Conservation (phyloP, 2,888 invertebrate genomes). For the Leucoma salicis region DNA sequence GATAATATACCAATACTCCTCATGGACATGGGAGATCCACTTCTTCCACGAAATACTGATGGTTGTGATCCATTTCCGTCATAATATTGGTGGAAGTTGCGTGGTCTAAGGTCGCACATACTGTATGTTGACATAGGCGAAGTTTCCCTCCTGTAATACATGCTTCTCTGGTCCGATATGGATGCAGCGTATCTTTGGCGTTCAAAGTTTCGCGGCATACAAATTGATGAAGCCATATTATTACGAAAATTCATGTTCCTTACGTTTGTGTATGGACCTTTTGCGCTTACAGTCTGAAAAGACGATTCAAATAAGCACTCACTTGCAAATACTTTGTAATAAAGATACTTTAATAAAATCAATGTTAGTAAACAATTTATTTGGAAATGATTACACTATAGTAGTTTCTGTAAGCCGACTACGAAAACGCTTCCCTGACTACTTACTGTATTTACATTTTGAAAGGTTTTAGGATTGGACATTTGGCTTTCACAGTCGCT, state of each 20-base stretch:
- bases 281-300: constrained; percentile 52
- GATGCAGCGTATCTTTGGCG: constrained; percentile 40
- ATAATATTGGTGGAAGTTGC: constrained; percentile 39
- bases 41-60: constrained; percentile 51
- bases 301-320: neutral
- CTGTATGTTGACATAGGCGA: constrained; percentile 38
- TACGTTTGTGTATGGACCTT: constrained; percentile 50
- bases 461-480: constrained; percentile 40
- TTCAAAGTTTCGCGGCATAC: constrained; percentile 44
- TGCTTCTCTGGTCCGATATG: constrained; percentile 45
- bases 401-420: neutral
- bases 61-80: constrained; percentile 44
- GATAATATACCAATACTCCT: constrained; percentile 53
- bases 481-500: constrained; percentile 53
- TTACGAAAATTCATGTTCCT: constrained; percentile 44
- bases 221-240: constrained; percentile 48
- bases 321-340: neutral
- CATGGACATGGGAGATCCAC: constrained; percentile 59
- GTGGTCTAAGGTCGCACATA: constrained; percentile 40
- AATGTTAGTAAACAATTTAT: neutral
- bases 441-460: constrained; percentile 52
- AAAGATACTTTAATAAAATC: neutral
- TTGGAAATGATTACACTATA: too few species aligned
- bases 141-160: constrained; percentile 47
- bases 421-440: neutral